These are phyloP conservation scores for Myanophis thanlyinensis DNA, from an alignment of 2,113 vertebrate species.

Conservation along the genomic window DNA sequence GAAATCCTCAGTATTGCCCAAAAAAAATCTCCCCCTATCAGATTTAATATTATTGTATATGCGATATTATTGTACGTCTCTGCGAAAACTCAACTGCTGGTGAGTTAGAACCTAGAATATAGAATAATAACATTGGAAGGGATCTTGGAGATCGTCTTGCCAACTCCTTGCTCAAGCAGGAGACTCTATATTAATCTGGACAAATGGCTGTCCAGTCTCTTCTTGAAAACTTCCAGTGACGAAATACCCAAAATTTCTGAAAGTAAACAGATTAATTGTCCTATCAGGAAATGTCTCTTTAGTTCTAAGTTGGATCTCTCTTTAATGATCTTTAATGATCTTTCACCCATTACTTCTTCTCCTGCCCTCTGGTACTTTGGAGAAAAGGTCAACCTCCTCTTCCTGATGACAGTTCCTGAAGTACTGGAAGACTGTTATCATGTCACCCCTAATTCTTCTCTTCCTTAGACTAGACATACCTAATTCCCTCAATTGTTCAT, in stretches of 20 bases:
- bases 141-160: neutral
- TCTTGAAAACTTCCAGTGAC: neutral
- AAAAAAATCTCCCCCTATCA: neutral
- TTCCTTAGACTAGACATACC: neutral
- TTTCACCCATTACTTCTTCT: neutral
- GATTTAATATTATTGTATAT: neutral
- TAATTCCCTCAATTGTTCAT: neutral
- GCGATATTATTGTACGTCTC: neutral
- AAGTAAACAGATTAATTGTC: neutral
- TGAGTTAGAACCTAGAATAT: neutral
- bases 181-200: neutral
- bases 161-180: neutral
- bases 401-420: neutral
- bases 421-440: neutral
- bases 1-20: neutral
- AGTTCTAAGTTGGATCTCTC: neutral
- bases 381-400: neutral
- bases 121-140: neutral
- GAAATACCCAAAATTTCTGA: neutral
- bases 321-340: neutral
- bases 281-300: neutral
- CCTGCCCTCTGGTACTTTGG: neutral
- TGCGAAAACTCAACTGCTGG: neutral
- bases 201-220: neutral
- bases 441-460: neutral